Conservation (phyloP, 1,140 invertebrate genomes). For the Luehdorfia chinensis region DNA sequence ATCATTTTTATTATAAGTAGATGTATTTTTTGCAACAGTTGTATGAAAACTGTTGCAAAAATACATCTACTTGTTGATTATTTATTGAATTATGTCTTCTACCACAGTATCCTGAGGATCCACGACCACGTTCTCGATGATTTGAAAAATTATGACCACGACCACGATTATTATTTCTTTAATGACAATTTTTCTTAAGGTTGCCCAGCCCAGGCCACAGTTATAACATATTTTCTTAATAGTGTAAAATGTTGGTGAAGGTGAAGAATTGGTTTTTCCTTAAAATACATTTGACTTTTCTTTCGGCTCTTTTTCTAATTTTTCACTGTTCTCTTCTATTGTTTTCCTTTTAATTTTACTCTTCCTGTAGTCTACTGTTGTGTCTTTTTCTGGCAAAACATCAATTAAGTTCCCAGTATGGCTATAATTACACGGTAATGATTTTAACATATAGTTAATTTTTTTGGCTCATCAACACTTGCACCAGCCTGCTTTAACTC, state of each 20-base stretch:
- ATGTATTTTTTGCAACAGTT: too few species aligned
- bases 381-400: too few species aligned
- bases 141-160: constrained; percentile 7
- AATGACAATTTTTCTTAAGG: constrained; percentile 14
- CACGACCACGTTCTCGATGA: too few species aligned
- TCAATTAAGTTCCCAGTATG: too few species aligned
- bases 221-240: constrained; percentile 21
- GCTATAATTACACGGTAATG: constrained; percentile 33
- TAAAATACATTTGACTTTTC: constrained; percentile 27
- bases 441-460: constrained; percentile 46
- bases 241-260: too few species aligned
- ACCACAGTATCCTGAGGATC: too few species aligned
- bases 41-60: too few species aligned
- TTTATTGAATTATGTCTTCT: too few species aligned
- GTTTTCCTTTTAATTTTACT: too few species aligned
- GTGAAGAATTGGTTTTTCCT: constrained; percentile 7
- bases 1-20: too few species aligned
- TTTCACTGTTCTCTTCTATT: constrained; percentile 47
- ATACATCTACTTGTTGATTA: too few species aligned
- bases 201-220: constrained; percentile 22
- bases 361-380: too few species aligned
- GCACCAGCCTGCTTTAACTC: constrained; percentile 44
- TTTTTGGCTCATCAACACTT: constrained; percentile 32
- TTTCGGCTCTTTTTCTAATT: constrained; percentile 46
- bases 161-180: constrained; percentile 25